Evolutionary conservation across 2,797 vertebrate species (phyloP).

Genomic region (Scolopax rusticola): DNA sequence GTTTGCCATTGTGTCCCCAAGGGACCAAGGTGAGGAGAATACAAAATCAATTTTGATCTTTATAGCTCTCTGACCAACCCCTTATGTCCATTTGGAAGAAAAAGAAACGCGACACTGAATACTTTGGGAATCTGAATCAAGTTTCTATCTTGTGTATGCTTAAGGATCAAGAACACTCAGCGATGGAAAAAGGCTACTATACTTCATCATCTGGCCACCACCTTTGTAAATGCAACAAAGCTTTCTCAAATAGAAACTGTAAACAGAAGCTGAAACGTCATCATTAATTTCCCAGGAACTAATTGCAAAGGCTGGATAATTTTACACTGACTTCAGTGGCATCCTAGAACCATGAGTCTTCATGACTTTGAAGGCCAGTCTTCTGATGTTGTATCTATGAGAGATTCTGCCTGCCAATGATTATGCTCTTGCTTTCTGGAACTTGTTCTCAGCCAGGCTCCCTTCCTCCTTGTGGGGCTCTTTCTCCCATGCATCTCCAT

Average conservation of each 20-base stretch:
- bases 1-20: background rate
- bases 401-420: background rate
- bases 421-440: background rate
- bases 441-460: background rate
- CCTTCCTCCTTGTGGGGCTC: rapidly evolving
- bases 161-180: background rate
- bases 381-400: background rate
- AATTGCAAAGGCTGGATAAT: background rate
- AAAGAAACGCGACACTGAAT: background rate
- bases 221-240: background rate
- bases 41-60: background rate
- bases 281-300: background rate
- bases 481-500: rapidly evolving
- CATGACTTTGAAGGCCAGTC: background rate
- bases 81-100: background rate
- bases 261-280: background rate
- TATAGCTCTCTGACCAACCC: background rate
- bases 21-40: background rate
- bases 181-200: background rate
- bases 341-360: rapidly evolving
- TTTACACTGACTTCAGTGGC: background rate
- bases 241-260: background rate
- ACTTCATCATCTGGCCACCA: background rate
- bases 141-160: background rate
- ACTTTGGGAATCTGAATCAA: background rate